Conservation (phyloP, 2,888 invertebrate species). For the Andrena dorsata region DNA sequence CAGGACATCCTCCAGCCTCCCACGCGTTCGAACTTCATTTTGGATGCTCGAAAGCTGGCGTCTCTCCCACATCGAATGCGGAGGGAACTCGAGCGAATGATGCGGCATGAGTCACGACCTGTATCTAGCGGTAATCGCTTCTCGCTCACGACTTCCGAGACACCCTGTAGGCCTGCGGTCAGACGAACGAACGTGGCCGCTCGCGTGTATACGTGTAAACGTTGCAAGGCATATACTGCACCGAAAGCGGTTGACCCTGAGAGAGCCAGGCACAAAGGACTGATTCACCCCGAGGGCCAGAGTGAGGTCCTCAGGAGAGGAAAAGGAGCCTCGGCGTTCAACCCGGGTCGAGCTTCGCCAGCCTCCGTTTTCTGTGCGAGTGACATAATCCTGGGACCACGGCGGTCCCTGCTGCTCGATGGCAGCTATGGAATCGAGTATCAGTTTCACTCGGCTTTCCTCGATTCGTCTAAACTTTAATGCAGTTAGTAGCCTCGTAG, state of each 20-base stretch:
- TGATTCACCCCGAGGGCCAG: slow-evolving; percentile 81
- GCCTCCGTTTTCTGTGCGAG: slow-evolving; percentile 47
- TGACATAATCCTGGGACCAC: slow-evolving; percentile 69
- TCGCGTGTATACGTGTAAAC: slow-evolving; percentile 76
- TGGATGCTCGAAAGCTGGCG: slow-evolving; percentile 1
- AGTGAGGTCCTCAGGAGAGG: slow-evolving; percentile 63
- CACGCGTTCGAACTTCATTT: not conserved
- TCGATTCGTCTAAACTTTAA: slow-evolving; percentile 29
- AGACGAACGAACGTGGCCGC: slow-evolving; percentile 67
- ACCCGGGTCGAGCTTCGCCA: slow-evolving; percentile 61
- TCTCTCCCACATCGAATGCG: not conserved
- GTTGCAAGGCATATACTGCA: slow-evolving; percentile 73
- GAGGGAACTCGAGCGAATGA: slow-evolving; percentile 1
- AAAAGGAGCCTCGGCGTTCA: slow-evolving; percentile 67
- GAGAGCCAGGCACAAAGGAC: slow-evolving; percentile 83
- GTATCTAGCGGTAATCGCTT: slow-evolving; percentile 21
- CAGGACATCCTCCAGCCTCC: no score
- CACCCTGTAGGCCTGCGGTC: slow-evolving; percentile 69
- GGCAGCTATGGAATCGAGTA: slow-evolving; percentile 29
- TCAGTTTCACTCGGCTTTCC: slow-evolving; percentile 11
- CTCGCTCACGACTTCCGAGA: slow-evolving; percentile 55
- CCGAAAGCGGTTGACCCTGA: slow-evolving; percentile 85
- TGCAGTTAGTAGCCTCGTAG: not conserved
- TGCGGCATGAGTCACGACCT: slow-evolving; percentile 11
- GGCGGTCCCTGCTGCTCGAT: slow-evolving; percentile 23